phyloP scores from a whole-genome alignment of 2,888 invertebrate species.

The Tipula helvola region DNA sequence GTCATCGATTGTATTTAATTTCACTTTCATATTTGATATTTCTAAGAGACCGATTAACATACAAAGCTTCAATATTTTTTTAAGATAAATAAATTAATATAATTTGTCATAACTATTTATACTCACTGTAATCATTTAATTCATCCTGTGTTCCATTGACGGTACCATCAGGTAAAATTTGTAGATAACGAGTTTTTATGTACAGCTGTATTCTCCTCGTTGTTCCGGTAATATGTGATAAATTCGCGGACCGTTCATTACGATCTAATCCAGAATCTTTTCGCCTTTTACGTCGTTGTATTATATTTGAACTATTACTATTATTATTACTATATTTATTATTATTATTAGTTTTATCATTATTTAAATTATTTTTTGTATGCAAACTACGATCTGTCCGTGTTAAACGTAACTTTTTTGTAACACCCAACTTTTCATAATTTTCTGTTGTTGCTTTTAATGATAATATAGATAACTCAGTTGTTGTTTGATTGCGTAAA shows the following conservation, averaged over 20 bases:
- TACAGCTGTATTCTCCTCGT: conserved; percentile 71
- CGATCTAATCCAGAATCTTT: conserved; percentile 27
- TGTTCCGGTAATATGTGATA: conserved; percentile 68
- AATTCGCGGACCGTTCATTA: conserved; percentile 60
- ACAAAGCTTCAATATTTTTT: background rate
- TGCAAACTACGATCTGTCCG: conserved; percentile 35
- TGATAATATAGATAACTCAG: conserved; percentile 22
- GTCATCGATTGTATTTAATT: background rate
- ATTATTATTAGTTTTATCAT: conserved; percentile 8
- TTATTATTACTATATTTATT: conserved; percentile 15
- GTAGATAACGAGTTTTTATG: conserved; percentile 71
- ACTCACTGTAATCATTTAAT: conserved; percentile 76
- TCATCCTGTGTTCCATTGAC: conserved; percentile 73
- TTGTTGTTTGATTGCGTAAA: conserved; percentile 12
- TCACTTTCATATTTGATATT: too few species aligned
- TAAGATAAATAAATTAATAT: background rate
- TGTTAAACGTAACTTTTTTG: conserved; percentile 19
- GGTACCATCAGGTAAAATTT: conserved; percentile 71
- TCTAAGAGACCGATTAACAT: background rate
- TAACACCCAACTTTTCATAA: conserved; percentile 5
- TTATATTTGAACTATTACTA: conserved; percentile 13
- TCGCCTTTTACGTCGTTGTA: conserved; percentile 8
- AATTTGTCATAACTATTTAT: conserved; percentile 8
- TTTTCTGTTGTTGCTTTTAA: conserved; percentile 16
- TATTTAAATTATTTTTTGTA: conserved; percentile 15